phyloP scores from a whole-genome alignment of 2,797 vertebrate species.

The Eulemur rubriventer region DNA sequence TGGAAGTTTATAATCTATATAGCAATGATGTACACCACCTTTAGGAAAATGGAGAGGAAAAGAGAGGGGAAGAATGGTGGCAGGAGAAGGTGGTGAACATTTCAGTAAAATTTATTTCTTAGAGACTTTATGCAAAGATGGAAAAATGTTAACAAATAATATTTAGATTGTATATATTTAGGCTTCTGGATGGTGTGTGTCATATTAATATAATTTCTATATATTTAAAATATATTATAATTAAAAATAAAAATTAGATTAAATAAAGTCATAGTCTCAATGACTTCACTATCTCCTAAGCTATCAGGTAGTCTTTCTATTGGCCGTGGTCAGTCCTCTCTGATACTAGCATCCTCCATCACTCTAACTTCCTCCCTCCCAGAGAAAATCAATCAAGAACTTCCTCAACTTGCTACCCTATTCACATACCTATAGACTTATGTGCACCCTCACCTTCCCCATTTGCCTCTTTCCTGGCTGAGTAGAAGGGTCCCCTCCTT shows the following conservation, averaged over 20 bases:
- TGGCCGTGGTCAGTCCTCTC: neutral
- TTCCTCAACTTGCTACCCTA: neutral
- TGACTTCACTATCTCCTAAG: neutral
- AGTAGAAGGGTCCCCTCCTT: neutral
- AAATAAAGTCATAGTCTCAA: neutral
- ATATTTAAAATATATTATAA: neutral
- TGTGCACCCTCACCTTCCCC: neutral
- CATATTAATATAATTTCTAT: neutral
- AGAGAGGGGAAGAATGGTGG: neutral
- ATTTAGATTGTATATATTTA: neutral
- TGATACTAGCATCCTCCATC: neutral
- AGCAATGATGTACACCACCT: neutral
- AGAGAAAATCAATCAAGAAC: neutral
- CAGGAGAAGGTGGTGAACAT: neutral
- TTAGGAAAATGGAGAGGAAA: neutral
- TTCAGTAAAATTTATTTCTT: neutral
- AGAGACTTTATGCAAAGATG: neutral
- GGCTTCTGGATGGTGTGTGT: neutral
- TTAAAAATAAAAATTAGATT: constrained; percentile 24
- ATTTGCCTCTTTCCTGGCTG: neutral
- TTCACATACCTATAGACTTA: neutral
- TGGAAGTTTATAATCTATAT: neutral
- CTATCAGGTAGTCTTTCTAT: neutral
- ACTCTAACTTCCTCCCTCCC: neutral
- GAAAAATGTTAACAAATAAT: neutral